Evolutionary conservation across 2,797 vertebrate genomes (phyloP), one percentile per base, ranked within the genome.

Genomic region (Morus bassanus): DNA sequence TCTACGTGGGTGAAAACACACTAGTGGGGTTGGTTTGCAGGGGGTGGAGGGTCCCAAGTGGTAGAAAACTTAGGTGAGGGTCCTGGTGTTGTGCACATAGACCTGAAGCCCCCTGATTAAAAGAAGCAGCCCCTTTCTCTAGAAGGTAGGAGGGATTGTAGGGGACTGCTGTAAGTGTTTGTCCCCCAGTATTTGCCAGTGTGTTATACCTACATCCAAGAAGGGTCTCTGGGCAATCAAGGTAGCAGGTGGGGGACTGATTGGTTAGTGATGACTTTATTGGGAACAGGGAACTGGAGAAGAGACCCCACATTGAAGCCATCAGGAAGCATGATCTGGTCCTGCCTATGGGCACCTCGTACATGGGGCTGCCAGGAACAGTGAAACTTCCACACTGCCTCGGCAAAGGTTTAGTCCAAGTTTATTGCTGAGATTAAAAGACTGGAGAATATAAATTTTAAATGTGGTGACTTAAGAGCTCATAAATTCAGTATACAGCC

Each of bases 351-450:
- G 50, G n/a, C 28, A 69, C 56, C 31, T 93, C 7, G 2, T 65
- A 65, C 24, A 17, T 7, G 35, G 35, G 28, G 15, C 67, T 95
- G 78, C 53, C 0, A 0, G 59, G 70, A 92, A 21, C 8, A 89
- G 78, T 60, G 85, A 82, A 45, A 88, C 95, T 88, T 94, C 88
- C 54, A 76, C 41, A 10, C 25, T 70, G 91, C 48, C 48, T 94
- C 87, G 45, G 69, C 65, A 80, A 88, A 95, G 81, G 80, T 77
- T 96, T 89, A 74, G 75, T 63, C 89, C 18, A 31, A 94, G 94
- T 95, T 96, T 91, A 92, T 94, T 91, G 93, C 81, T 57, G 76
- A 88, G 76, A 89, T 96, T 96, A 93, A 94, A 96, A 96, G 89
- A 88, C 85, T 79, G 33, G 39, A 85, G 84, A 88, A 69, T 79